phyloP scores from a whole-genome alignment of 2,888 invertebrate species.

The Oscheius sp. region DNA sequence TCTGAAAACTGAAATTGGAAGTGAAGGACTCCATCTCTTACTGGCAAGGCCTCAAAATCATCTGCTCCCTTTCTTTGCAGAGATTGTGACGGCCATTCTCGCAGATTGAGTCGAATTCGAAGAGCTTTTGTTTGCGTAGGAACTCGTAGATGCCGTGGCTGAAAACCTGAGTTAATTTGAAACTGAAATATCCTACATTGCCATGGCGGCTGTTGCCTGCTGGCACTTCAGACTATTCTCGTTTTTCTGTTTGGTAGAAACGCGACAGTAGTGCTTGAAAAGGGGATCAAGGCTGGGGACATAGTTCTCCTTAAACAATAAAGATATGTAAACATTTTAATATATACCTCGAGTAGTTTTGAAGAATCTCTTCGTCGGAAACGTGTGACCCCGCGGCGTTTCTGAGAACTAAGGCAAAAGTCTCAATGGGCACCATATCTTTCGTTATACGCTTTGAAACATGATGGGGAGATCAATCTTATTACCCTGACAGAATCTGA shows the following conservation, averaged over 20 bases:
- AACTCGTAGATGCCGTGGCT: constrained; percentile 13
- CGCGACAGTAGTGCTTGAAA: background rate
- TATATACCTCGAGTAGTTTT: constrained; percentile 1
- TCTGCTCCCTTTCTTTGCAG: background rate
- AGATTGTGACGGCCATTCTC: background rate
- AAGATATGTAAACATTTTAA: background rate
- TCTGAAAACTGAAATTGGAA: background rate
- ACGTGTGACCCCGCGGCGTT: background rate
- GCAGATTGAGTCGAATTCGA: background rate
- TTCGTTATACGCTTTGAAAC: background rate
- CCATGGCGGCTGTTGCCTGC: background rate
- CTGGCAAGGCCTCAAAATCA: background rate
- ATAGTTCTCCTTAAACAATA: background rate
- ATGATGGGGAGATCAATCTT: no score
- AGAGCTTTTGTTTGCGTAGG: background rate
- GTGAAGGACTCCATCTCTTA: no score
- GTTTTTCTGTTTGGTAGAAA: background rate
- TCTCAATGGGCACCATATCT: constrained; percentile 1
- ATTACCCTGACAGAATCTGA: no score
- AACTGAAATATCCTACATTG: constrained; percentile 2
- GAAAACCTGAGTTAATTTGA: background rate
- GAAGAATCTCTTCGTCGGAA: background rate
- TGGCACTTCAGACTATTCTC: background rate
- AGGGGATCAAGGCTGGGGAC: background rate
- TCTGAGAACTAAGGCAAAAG: constrained; percentile 5